A percentile compares a stretch with the other conserved stretches of the same genome.
These are phyloP conservation scores for Rhynchotus rufescens DNA, from an alignment of 2,797 vertebrate genomes.

Conservation along the genomic window DNA sequence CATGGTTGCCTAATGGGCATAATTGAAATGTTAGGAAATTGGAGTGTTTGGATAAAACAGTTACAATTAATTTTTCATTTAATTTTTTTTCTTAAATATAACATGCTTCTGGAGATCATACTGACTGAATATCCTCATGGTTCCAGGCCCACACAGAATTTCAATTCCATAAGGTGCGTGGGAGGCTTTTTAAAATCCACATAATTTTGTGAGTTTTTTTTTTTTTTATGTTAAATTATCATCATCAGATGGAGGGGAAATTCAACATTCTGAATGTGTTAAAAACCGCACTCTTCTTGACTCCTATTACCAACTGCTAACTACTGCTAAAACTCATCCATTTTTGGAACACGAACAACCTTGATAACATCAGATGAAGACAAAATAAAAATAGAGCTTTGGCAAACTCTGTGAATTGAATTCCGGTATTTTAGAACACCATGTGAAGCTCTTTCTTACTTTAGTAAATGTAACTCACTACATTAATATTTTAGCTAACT, in stretches of 20 bases:
- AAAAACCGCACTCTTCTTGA: conserved; percentile 75
- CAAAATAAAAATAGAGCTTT: conserved; percentile 75
- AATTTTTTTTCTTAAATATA: conserved; percentile 58
- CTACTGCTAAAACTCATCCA: conserved; percentile 68
- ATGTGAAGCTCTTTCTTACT: conserved; percentile 21
- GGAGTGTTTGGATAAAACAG: conserved; percentile 74
- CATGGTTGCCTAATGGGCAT: conserved; percentile 40
- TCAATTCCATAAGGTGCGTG: conserved; percentile 84
- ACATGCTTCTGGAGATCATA: conserved; percentile 75
- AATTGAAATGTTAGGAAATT: conserved; percentile 68
- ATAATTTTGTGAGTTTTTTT: conserved; percentile 75
- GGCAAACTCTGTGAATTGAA: conserved; percentile 52
- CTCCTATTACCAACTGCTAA: conserved; percentile 74
- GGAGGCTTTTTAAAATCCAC: conserved; percentile 81
- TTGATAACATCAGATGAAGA: conserved; percentile 67
- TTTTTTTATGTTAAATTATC: conserved; percentile 77
- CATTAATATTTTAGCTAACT: conserved; percentile 48
- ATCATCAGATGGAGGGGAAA: conserved; percentile 81
- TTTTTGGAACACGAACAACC: conserved; percentile 75
- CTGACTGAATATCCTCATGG: conserved; percentile 76
- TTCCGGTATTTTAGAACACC: conserved; percentile 55
- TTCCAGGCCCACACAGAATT: conserved; percentile 79
- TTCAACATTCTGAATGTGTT: conserved; percentile 78
- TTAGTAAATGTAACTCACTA: conserved; percentile 4
- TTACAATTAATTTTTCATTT: conserved; percentile 73